Evolutionary conservation across 2,888 invertebrate species (phyloP), one percentile per base, ranked within the genome.

Genomic region (Dryomyza anilis): DNA sequence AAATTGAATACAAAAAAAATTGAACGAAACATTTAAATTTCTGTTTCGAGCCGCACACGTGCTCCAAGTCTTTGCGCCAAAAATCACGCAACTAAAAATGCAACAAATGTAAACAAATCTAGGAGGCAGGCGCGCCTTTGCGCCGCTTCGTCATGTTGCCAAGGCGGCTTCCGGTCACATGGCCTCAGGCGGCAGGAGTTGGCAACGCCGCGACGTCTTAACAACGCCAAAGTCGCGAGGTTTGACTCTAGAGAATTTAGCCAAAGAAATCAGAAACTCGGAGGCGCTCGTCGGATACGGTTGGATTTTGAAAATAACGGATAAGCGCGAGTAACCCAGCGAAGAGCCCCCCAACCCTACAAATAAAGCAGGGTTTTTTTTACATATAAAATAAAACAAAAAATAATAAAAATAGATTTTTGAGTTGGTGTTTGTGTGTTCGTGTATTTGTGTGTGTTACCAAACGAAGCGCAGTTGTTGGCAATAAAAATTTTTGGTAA

Each of bases 221-320:
- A 21, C 59, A 46, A 33, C 48, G 46, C 27, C 3, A 48, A 48
- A 48, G 25, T 23, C n/a, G 50, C 52, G 23, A 61, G 61, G 33
- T 61, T 27, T 16, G 21, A 8, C 43, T 29, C 43, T 7, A 29
- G 36, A 39, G 45, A 27, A 39, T 43, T 19, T 61, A 29, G 43
- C n/a, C 59, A 29, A 60, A 68, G 30, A 23, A 23, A 74, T 81
- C 82, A 81, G 82, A 81, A 80, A 75, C 74, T 76, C 76, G 76
- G 76, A 76, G 82, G 77, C 76, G 76, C 74, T 78, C 78, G 78
- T 73, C 72, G 78, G 74, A 74, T 73, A 76, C 81, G 82, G 82
- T 81, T 76, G 78, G 71, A 57, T 74, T 73, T 71, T 65, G 67
- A 70, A 71, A 68, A 63, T 45, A 65, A 60, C 64, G 39, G 55